A percentile compares a stretch with the other conserved stretches of the same genome.
Conservation (phyloP, 1,140 invertebrate species). For the Anadara kagoshimensis region DNA sequence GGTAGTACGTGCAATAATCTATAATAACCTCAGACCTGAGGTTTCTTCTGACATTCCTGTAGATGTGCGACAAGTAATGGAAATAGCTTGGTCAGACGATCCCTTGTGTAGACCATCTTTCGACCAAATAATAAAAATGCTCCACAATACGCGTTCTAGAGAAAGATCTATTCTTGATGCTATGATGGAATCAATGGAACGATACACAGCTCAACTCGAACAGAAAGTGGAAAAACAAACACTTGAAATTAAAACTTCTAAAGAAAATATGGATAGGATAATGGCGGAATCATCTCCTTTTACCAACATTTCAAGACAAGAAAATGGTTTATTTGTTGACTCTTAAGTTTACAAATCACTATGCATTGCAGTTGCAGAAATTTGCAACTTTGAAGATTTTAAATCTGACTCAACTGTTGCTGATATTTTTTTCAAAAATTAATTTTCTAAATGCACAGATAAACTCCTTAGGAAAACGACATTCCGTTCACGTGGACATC, state of each 20-base stretch:
- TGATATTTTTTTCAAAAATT: too few species aligned
- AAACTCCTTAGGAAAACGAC: too few species aligned
- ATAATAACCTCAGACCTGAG: constrained; percentile 50
- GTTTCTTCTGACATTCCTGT: constrained; percentile 47
- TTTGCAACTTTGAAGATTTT: too few species aligned
- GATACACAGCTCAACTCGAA: constrained; percentile 56
- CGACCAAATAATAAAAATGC: constrained; percentile 48
- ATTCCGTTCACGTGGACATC: too few species aligned
- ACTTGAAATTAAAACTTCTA: background rate
- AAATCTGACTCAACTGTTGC: too few species aligned
- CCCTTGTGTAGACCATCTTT: constrained; percentile 46
- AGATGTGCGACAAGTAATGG: constrained; percentile 51
- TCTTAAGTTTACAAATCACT: too few species aligned
- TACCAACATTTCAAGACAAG: too few species aligned
- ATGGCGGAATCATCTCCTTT: too few species aligned
- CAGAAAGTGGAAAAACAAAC: constrained; percentile 30
- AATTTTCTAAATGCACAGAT: too few species aligned
- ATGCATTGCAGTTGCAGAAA: too few species aligned
- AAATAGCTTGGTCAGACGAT: constrained; percentile 57
- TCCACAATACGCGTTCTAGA: constrained; percentile 35
- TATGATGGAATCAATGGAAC: constrained; percentile 64
- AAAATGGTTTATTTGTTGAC: too few species aligned
- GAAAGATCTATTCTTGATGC: constrained; percentile 56
- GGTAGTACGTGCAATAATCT: constrained; percentile 42
- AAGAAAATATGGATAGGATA: too few species aligned